These are phyloP conservation scores for Bergia sp. DNA, from an alignment of 92 coral and sea anemone genomes.

Conservation along the genomic window DNA sequence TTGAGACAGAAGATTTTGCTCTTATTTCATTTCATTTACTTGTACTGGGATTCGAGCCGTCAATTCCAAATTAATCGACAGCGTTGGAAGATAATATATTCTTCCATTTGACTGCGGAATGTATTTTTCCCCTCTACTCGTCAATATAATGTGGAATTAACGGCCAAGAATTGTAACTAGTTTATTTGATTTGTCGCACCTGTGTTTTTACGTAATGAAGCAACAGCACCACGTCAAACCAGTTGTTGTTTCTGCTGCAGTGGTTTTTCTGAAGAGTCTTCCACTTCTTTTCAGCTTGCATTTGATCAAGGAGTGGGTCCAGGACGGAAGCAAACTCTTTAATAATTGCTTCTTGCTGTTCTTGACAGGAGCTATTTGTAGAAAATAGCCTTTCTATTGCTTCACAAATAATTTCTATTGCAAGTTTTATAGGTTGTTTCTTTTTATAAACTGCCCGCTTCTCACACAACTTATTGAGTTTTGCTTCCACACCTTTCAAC, in stretches of 20 bases:
- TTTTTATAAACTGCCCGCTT: background rate
- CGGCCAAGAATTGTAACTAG: background rate
- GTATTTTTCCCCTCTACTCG: no score
- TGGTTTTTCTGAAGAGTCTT: constrained; percentile 7
- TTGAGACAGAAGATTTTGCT: no score
- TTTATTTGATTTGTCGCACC: background rate
- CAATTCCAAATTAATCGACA: no score
- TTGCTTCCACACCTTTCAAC: background rate
- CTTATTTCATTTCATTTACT: no score
- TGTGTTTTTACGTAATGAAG: constrained; percentile 8
- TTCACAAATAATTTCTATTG: background rate
- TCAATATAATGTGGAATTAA: no score
- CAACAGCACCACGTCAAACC: constrained; percentile 6
- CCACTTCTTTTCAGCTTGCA: background rate
- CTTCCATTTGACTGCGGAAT: no score
- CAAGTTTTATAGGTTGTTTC: background rate
- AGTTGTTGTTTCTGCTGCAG: background rate
- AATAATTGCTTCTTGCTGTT: background rate
- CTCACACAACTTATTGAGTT: background rate
- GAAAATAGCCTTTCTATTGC: background rate
- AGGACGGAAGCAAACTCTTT: background rate
- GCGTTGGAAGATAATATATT: no score
- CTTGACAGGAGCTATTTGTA: background rate
- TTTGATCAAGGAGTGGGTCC: background rate
- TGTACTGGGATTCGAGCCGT: no score